Evolutionary conservation across 2,113 vertebrate genomes (phyloP).

Genomic region (Chaetorhynchus papuensis): DNA sequence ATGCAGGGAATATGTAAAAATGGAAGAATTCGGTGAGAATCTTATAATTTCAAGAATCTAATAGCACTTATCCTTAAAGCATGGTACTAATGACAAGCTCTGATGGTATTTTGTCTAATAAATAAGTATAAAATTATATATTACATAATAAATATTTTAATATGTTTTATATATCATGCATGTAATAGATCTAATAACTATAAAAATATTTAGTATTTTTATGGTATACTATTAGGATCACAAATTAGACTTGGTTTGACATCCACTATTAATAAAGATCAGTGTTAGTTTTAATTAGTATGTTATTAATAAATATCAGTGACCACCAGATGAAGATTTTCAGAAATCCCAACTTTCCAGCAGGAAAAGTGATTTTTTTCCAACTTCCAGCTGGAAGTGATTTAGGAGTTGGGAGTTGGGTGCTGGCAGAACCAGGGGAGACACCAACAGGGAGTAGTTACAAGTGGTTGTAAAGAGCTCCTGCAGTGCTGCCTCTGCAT

Average conservation of each 20-base stretch:
- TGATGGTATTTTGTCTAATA: neutral
- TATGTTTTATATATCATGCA: neutral
- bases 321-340: neutral
- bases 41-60: neutral
- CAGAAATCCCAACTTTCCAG: neutral
- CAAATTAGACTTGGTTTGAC: neutral
- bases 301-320: neutral
- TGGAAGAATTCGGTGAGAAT: neutral
- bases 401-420: neutral
- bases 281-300: neutral
- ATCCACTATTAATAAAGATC: neutral
- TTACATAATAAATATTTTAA: too few relatives aligned
- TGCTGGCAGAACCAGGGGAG: neutral
- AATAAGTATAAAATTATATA: neutral
- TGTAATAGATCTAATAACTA: neutral
- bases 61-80: neutral
- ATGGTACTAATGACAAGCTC: neutral
- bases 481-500: neutral
- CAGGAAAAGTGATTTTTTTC: neutral
- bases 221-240: neutral
- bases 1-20: neutral
- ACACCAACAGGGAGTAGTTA: neutral
- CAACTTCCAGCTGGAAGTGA: neutral
- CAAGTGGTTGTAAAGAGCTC: accelerated
- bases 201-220: neutral